Conservation (phyloP, 2,888 invertebrate species). For the Hedya salicella region DNA sequence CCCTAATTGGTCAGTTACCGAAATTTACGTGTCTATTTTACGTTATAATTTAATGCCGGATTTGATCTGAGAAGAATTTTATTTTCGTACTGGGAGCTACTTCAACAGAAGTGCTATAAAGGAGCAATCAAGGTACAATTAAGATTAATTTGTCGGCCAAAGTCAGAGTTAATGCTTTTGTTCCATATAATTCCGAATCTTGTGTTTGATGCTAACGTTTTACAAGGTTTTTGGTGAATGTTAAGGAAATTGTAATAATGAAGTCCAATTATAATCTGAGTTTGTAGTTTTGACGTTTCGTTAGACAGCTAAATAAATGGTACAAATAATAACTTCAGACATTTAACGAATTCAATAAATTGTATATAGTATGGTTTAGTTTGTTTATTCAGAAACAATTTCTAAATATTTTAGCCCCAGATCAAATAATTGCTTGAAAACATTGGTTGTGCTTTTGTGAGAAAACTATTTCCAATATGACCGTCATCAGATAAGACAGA, state of each 20-base stretch:
- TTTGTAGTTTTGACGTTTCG: background rate
- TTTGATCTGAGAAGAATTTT: conserved; percentile 11
- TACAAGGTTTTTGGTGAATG: background rate
- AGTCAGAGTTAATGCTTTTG: conserved; percentile 6
- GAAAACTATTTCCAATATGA: too few relatives aligned
- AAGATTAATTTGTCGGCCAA: conserved; percentile 15
- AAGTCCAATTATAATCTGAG: background rate
- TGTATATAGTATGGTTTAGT: too few relatives aligned
- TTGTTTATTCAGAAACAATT: too few relatives aligned
- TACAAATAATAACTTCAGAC: too few relatives aligned
- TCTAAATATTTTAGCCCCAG: too few relatives aligned
- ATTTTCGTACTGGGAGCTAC: background rate
- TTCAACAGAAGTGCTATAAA: conserved; percentile 25
- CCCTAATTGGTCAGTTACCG: conserved; percentile 52
- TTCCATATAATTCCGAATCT: conserved; percentile 8
- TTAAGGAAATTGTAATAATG: background rate
- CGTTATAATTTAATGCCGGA: conserved; percentile 29
- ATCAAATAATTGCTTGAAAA: too few relatives aligned
- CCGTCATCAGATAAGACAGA: too few relatives aligned
- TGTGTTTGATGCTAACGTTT: background rate
- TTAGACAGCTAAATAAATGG: too few relatives aligned
- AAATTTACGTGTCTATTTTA: conserved; percentile 41
- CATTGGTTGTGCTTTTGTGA: too few relatives aligned
- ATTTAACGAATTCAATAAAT: too few relatives aligned
- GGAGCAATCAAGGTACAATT: conserved; percentile 32